A percentile compares a stretch with the other conserved stretches of the same genome.
Conservation (phyloP, 2,888 invertebrate genomes). For the Sabellastarte sp. region DNA sequence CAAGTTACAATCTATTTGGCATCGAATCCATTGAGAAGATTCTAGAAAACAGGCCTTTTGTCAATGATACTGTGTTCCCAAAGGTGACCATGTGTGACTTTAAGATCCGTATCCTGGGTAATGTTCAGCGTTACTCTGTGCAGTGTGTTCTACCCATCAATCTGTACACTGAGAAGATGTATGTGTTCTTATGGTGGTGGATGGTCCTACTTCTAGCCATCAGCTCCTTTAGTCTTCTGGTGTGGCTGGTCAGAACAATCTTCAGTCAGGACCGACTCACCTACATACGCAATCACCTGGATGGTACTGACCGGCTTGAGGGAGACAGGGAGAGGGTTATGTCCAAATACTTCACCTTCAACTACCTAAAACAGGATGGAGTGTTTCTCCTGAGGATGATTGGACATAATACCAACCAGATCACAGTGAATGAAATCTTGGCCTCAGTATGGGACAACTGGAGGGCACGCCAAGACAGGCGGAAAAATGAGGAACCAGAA, state of each 20-base stretch:
- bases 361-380: conserved; percentile 22
- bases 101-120: conserved; percentile 35
- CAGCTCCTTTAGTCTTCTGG: not conserved
- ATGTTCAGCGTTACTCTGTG: conserved; percentile 39
- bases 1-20: not conserved
- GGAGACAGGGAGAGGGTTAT: not conserved
- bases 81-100: conserved; percentile 10
- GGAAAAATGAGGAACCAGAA: too few species aligned
- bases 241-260: not conserved
- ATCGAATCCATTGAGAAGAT: not conserved
- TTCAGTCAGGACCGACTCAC: not conserved
- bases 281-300: conserved; percentile 1
- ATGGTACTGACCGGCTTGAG: not conserved
- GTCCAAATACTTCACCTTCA: conserved; percentile 25
- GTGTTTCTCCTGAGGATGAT: conserved; percentile 23
- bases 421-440: conserved; percentile 19
- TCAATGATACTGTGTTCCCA: conserved; percentile 3
- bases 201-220: not conserved
- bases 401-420: conserved; percentile 22
- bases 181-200: conserved; percentile 2
- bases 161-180: not conserved
- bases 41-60: not conserved
- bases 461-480: conserved; percentile 1
- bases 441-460: conserved; percentile 19
- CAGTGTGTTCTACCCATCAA: conserved; percentile 1